Evolutionary conservation across 23 tunicate species (phyloP).

Genomic region (Styela plicata): DNA sequence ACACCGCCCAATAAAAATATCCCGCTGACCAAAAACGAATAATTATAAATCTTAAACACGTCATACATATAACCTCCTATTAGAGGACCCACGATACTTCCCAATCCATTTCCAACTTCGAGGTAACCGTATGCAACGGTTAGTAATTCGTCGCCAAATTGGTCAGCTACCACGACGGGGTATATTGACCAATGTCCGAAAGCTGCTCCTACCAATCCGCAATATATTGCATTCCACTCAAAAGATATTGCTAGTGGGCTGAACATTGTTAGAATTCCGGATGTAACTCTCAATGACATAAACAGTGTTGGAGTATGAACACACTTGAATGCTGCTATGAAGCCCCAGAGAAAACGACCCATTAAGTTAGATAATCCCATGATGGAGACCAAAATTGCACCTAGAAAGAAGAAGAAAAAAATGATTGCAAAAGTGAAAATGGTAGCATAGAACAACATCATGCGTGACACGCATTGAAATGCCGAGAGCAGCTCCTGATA

Average conservation of each 20-base stretch:
- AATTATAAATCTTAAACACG: conserved; percentile 12
- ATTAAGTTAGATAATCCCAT: conserved; percentile 43
- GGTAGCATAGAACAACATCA: no score
- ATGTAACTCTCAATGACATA: conserved; percentile 21
- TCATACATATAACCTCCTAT: conserved; percentile 59
- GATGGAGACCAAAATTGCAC: conserved; percentile 38
- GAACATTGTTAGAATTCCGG: conserved; percentile 29
- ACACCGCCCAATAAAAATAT: conserved; percentile 35
- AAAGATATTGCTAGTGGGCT: conserved; percentile 44
- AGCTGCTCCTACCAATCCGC: conserved; percentile 31
- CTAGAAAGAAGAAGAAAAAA: background rate
- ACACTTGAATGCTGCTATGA: conserved; percentile 1
- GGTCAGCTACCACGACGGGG: conserved; percentile 33
- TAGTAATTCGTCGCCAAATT: conserved; percentile 42
- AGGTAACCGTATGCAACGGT: conserved; percentile 24
- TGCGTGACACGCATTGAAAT: no score
- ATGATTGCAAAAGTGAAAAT: no score
- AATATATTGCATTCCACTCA: conserved; percentile 24
- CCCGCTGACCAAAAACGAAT: conserved; percentile 45
- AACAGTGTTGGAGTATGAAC: conserved; percentile 24
- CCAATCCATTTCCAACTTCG: conserved; percentile 60
- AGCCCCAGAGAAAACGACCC: conserved; percentile 62
- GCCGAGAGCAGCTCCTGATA: no score
- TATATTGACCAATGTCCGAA: conserved; percentile 63
- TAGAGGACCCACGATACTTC: conserved; percentile 40